Evolutionary conservation across 2,888 invertebrate genomes (phyloP).

Genomic region (Erebia palarica): DNA sequence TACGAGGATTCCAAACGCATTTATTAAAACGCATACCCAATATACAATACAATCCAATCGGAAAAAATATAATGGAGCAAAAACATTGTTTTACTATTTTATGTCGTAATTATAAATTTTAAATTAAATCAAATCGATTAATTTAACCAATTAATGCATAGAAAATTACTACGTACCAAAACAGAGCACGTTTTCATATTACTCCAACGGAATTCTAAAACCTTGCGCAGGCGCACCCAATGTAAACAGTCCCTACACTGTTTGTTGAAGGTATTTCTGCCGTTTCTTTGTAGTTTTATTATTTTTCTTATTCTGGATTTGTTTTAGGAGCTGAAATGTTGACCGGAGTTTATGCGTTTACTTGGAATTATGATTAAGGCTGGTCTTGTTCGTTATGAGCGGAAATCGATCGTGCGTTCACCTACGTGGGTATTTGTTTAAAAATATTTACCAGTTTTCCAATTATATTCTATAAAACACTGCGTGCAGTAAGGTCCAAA

Average conservation of each 20-base stretch:
- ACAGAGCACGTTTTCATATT: background rate
- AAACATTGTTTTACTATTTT: too few relatives aligned
- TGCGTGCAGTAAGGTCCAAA: too few relatives aligned
- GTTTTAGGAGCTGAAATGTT: constrained; percentile 33
- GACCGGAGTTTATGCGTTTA: constrained; percentile 30
- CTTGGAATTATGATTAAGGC: constrained; percentile 31
- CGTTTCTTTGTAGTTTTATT: constrained; percentile 54
- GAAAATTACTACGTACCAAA: too few relatives aligned
- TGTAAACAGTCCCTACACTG: constrained; percentile 55
- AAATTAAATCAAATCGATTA: too few relatives aligned
- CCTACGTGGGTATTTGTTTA: constrained; percentile 4
- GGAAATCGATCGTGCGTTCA: constrained; percentile 27
- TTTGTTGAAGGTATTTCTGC: constrained; percentile 50
- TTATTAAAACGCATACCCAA: too few relatives aligned
- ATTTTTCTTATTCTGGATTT: constrained; percentile 44
- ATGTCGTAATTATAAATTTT: too few relatives aligned
- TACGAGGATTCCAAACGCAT: too few relatives aligned
- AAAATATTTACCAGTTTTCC: too few relatives aligned
- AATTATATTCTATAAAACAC: too few relatives aligned
- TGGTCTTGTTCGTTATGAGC: constrained; percentile 22
- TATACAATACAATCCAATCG: too few relatives aligned
- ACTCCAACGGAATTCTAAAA: constrained; percentile 22
- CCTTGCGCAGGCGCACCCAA: constrained; percentile 41
- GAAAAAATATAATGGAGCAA: too few relatives aligned
- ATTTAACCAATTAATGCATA: too few relatives aligned